These are phyloP conservation scores for Rhagonycha lutea DNA, from an alignment of 2,888 invertebrate genomes.

Conservation along the genomic window DNA sequence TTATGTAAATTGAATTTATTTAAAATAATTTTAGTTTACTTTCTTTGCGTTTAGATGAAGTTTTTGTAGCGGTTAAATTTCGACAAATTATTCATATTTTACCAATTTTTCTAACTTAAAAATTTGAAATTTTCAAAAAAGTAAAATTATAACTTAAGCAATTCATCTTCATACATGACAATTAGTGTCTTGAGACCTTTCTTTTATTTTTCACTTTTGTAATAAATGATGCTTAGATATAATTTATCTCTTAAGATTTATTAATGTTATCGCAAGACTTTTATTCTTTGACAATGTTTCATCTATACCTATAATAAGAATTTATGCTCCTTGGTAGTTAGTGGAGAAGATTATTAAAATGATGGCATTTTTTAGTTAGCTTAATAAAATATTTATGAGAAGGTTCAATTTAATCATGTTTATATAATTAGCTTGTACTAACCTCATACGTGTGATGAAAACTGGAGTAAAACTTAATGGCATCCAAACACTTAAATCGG, in stretches of 20 bases:
- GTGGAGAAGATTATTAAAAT: constrained; percentile 33
- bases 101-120: background rate
- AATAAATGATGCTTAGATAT: constrained; percentile 46
- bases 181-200: constrained; percentile 49
- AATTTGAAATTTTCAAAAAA: constrained; percentile 8
- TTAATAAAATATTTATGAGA: background rate
- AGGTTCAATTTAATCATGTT: background rate
- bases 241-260: constrained; percentile 50
- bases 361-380: background rate
- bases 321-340: constrained; percentile 33
- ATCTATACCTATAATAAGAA: constrained; percentile 43
- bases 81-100: background rate
- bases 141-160: constrained; percentile 29
- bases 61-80: background rate
- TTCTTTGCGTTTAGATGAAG: too few relatives aligned
- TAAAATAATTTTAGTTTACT: background rate
- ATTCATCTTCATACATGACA: constrained; percentile 50
- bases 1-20: background rate
- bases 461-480: constrained; percentile 57
- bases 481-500: constrained; percentile 56
- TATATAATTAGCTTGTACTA: constrained; percentile 10
- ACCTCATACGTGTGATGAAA: constrained; percentile 59
- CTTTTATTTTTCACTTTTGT: constrained; percentile 49
- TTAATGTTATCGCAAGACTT: constrained; percentile 44
- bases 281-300: constrained; percentile 43